Conservation (phyloP, 1,140 invertebrate genomes). For the Zeugodacus cucurbitae region DNA sequence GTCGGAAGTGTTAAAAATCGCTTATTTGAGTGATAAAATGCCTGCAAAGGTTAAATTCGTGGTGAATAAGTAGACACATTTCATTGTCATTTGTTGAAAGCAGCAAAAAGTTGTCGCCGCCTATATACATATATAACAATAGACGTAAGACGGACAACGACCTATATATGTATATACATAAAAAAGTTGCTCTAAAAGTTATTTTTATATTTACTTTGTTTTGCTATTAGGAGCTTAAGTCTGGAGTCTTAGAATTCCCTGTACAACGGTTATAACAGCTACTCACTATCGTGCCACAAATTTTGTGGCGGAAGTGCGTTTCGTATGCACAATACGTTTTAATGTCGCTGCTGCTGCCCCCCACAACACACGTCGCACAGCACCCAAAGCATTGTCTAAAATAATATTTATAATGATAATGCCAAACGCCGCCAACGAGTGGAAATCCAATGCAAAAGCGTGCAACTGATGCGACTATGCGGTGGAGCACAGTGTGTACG, state of each 20-base stretch:
- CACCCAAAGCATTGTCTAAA: background rate
- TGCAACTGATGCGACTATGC: conserved; percentile 22
- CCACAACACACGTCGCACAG: background rate
- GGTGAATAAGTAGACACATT: background rate
- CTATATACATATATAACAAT: background rate
- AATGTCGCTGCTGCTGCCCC: background rate
- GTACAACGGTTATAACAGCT: background rate
- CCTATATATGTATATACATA: background rate
- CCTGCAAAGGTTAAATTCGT: background rate
- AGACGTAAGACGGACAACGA: background rate
- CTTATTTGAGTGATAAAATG: background rate
- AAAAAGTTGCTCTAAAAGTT: background rate
- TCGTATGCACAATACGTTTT: background rate
- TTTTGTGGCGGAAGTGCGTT: conserved; percentile 1
- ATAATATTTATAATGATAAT: background rate
- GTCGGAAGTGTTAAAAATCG: conserved; percentile 18
- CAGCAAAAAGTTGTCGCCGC: conserved; percentile 19
- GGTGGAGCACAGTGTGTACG: conserved; percentile 2
- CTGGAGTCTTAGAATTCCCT: background rate
- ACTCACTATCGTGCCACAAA: background rate
- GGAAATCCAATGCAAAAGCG: background rate
- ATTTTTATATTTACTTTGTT: background rate
- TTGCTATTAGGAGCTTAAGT: background rate
- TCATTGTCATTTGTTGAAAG: background rate
- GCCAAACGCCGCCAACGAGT: background rate